Evolutionary conservation across 2,888 invertebrate genomes (phyloP).

Genomic region (Patella caerulea): DNA sequence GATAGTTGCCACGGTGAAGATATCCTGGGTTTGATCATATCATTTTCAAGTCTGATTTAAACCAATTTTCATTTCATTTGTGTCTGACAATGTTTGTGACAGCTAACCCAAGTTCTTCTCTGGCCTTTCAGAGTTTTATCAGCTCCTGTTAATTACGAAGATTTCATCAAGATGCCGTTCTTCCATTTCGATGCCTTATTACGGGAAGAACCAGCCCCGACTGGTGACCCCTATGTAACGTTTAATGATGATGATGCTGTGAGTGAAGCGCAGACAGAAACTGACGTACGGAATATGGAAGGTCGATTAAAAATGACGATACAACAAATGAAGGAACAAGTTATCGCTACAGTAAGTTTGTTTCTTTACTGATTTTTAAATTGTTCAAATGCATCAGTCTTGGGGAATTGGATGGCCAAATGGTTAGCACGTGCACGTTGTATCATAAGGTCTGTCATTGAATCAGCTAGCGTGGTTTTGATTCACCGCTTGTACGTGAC

Average conservation of each 20-base stretch:
- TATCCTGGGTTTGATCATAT: too few species aligned
- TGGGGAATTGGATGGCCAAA: too few species aligned
- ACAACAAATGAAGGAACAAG: conserved; percentile 68
- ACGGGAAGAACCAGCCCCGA: conserved; percentile 58
- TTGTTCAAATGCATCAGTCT: neutral
- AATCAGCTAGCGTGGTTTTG: too few species aligned
- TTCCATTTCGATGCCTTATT: conserved; percentile 63
- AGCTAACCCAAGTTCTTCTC: too few species aligned
- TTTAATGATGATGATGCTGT: conserved; percentile 63
- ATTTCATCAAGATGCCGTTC: conserved; percentile 52
- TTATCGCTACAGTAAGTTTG: conserved; percentile 62
- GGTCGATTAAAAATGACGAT: conserved; percentile 68
- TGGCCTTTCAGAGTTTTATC: conserved; percentile 54
- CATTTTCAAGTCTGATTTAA: too few species aligned
- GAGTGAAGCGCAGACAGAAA: conserved; percentile 68
- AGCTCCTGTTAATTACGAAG: conserved; percentile 65
- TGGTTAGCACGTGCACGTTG: too few species aligned
- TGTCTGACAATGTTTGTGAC: too few species aligned
- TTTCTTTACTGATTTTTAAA: neutral
- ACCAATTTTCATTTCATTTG: too few species aligned
- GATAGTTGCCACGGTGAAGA: too few species aligned
- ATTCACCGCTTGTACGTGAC: too few species aligned
- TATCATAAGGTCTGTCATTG: too few species aligned
- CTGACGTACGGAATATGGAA: conserved; percentile 67
- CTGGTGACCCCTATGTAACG: conserved; percentile 60